Base-by-base conservation (phyloP, 2,888 invertebrate genomes). In the Drosophila ezoana region DNA sequence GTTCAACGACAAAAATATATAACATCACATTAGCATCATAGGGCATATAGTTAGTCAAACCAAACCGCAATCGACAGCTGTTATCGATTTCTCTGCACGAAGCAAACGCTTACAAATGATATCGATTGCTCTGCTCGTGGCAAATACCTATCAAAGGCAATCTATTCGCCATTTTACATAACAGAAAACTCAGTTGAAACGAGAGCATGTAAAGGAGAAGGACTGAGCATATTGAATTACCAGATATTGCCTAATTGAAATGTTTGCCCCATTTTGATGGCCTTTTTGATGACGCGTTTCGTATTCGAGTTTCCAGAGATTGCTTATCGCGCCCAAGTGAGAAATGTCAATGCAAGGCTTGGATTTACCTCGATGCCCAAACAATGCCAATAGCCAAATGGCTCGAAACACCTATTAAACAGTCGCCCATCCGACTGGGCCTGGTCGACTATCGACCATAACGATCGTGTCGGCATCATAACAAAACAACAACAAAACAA, bases 181-280 rank as follows among this genome's bases (percentile, higher is more conserved):
- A 45, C 13, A 47, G 33, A 37, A n/a, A 41, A 9, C 3, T 3
- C 23, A 6, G 14, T 11, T 11, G 14, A 14, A 23, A n/a, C 11
- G 32, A 13, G 45, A 35, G 51, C 32, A 18, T 16, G 16, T 37
- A 23, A 37, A 8, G 28, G 23, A 11, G 37, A 23, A 51, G 51
- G 14, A 28, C 51, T 41, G 44, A 28, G 62, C 65, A 72, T 79
- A 86, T 81, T 76, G 61, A 70, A 66, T 84, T 76, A 83, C 84
- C 63, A 67, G 72, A 79, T 81, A 81, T 79, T 84, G 70, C 74
- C 81, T 85, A 87, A 85, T 85, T 87, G 79, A 84, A 84, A 87
- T 83, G 84, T 84, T 77, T 84, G 56, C 41, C 68, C 72, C 64
- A 66, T 72, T 78, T 73, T 13, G 73, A 63, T 78, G 62, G 69